Evolutionary conservation across 2,888 invertebrate species (phyloP).

Genomic region (Mechanitis messenoides): DNA sequence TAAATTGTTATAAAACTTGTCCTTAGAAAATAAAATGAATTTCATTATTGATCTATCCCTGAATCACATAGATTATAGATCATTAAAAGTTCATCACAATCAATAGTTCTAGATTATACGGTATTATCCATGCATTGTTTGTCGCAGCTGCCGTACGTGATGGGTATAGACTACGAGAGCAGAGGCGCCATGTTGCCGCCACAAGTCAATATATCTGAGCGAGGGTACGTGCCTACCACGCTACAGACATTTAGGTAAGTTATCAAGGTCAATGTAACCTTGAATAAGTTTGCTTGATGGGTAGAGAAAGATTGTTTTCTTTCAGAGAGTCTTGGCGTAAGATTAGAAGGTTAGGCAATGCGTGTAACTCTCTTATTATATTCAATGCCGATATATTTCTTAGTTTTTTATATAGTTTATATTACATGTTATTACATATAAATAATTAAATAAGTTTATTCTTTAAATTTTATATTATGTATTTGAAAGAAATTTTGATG

Average conservation of each 20-base stretch:
- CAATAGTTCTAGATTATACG: constrained; percentile 8
- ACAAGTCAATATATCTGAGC: constrained; percentile 87
- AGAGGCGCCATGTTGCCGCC: constrained; percentile 86
- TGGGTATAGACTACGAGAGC: constrained; percentile 86
- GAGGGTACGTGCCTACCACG: constrained; percentile 86
- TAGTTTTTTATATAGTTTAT: no score
- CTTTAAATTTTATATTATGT: no score
- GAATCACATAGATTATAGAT: no score
- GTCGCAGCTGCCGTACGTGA: constrained; percentile 83
- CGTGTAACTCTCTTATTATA: background rate
- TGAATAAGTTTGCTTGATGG: background rate
- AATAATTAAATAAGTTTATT: no score
- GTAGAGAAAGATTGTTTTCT: background rate
- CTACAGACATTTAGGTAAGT: constrained; percentile 83
- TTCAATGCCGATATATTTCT: no score
- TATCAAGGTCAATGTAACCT: constrained; percentile 21
- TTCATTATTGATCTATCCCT: no score
- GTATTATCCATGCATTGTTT: constrained; percentile 35
- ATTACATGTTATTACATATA: no score
- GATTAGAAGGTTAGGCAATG: background rate
- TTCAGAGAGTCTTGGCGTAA: background rate
- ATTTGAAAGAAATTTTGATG: no score
- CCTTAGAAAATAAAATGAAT: no score
- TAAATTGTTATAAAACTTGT: no score
- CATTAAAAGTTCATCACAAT: no score